A percentile compares a stretch with the other conserved stretches of the same genome.
Conservation (phyloP, 2,113 vertebrate genomes). For the Apaloderma vittatum region DNA sequence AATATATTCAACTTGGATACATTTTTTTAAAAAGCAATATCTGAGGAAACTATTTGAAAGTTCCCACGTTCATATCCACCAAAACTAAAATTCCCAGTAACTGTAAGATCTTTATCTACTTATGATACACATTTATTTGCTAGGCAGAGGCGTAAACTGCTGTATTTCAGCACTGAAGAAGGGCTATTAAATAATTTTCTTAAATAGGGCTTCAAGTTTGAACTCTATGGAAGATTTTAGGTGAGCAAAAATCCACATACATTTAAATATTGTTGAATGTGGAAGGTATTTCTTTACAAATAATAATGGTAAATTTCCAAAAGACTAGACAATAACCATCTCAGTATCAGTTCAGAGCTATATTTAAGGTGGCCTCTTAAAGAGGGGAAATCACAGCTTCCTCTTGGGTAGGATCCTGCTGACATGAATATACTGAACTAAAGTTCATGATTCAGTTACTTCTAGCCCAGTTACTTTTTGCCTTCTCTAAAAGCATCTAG, state of each 20-base stretch:
- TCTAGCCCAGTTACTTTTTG: constrained; percentile 11
- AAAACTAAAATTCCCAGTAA: neutral
- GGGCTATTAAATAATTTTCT: neutral
- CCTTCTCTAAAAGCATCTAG: neutral
- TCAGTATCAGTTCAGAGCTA: neutral
- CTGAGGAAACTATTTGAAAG: neutral
- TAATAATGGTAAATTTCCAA: neutral
- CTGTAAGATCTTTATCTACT: neutral
- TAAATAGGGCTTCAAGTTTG: neutral
- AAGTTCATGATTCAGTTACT: neutral
- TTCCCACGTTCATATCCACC: neutral
- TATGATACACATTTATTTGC: neutral
- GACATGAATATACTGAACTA: neutral
- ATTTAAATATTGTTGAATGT: neutral
- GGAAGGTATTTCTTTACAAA: neutral
- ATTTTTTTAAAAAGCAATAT: neutral
- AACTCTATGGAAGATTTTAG: neutral
- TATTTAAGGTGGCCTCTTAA: neutral
- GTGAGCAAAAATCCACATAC: neutral
- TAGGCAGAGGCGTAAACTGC: neutral
- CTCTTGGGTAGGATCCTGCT: neutral
- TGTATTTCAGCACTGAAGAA: neutral
- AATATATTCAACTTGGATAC: rapidly evolving
- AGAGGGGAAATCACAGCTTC: constrained; percentile 18
- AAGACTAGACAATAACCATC: neutral